A percentile compares a stretch with the other conserved stretches of the same genome.
phyloP scores from a whole-genome alignment of 2,113 vertebrate species.

The Miniopterus natalensis region DNA sequence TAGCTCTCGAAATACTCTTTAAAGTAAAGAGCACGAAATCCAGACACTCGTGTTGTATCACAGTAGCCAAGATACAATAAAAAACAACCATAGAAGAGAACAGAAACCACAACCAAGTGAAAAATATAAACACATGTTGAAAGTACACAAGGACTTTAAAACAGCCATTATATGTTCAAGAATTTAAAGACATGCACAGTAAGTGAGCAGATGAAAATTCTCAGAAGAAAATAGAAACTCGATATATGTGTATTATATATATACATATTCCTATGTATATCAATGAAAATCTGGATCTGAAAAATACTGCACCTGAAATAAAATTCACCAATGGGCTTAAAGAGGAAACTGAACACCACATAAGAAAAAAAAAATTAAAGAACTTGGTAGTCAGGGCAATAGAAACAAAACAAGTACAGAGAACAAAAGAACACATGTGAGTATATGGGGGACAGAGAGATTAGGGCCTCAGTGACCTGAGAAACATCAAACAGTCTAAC shows the following conservation, averaged over 20 bases:
- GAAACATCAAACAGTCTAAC: not conserved
- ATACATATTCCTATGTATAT: not conserved
- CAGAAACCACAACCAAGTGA: not conserved
- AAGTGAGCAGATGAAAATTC: not conserved
- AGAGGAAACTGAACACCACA: not conserved
- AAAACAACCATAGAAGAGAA: not conserved
- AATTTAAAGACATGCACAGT: not conserved
- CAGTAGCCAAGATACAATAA: not conserved
- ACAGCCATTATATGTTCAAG: not conserved
- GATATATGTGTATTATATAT: not conserved
- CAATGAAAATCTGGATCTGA: not conserved
- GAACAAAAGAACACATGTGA: not conserved
- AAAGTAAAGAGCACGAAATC: slow-evolving; percentile 28
- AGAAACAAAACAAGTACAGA: not conserved
- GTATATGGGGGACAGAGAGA: not conserved
- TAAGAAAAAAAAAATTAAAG: not conserved
- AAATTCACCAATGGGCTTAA: slow-evolving; percentile 2
- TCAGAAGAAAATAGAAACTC: slow-evolving; percentile 25
- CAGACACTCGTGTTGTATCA: not conserved
- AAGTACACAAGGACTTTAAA: not conserved
- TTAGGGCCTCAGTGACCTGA: not conserved
- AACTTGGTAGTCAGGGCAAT: not conserved
- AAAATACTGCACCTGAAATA: slow-evolving; percentile 8
- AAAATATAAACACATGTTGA: not conserved
- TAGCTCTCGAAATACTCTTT: not conserved